Percentiles rank a stretch among this genome's conserved stretches.
Evolutionary conservation across 2,888 invertebrate genomes (phyloP).

Genomic region (Cataglyphis cursor): DNA sequence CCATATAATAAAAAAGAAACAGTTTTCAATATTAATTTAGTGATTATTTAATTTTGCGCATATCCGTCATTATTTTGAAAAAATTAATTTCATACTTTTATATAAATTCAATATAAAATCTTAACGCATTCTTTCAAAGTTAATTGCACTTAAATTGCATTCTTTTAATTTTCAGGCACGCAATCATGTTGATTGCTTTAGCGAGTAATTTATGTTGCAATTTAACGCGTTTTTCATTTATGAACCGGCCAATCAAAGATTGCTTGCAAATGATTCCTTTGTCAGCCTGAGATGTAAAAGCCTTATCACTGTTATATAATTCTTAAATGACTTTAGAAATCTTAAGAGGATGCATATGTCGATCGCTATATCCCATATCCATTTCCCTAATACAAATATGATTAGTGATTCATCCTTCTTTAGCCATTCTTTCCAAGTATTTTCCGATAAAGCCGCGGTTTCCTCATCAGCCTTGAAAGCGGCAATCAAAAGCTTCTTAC

Average conservation of each 20-base stretch:
- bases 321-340: constrained; percentile 14
- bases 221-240: constrained; percentile 21
- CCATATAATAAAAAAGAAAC: not conserved
- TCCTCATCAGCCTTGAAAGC: not conserved
- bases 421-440: not conserved
- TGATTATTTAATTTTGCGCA: not conserved
- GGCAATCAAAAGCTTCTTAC: not conserved
- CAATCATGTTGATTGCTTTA: constrained; percentile 10
- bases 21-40: not conserved
- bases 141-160: constrained; percentile 30
- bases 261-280: constrained; percentile 8
- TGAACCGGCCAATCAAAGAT: not conserved
- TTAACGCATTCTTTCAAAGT: not conserved
- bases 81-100: not conserved
- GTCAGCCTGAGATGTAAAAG: not conserved
- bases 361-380: not conserved
- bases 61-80: not conserved
- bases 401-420: not conserved
- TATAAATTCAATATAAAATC: constrained; percentile 7
- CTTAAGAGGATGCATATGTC: not conserved
- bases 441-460: not conserved
- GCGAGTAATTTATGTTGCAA: constrained; percentile 38
- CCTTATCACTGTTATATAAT: not conserved
- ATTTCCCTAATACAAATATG: not conserved
- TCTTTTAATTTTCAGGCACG: constrained; percentile 29